Evolutionary conservation across 2,888 invertebrate genomes (phyloP), one percentile per base, ranked within the genome.

Genomic region (Spilarctia lutea): DNA sequence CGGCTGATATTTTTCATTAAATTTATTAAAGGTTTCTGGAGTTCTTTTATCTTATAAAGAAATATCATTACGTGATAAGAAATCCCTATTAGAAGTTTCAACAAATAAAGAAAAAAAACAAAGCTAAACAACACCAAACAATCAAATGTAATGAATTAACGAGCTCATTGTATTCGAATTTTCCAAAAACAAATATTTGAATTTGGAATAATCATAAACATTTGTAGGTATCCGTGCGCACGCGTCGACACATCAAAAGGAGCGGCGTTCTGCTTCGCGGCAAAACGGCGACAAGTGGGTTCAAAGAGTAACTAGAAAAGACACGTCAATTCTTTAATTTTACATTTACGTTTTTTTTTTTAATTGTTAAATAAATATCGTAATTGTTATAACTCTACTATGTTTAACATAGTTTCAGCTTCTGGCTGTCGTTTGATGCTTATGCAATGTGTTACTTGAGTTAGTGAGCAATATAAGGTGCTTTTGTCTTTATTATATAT

Each of bases 201-300:
- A 91, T 89, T 92, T 90, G 81, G 86, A 90, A 92, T 90, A 86
- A 83, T 87, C 82, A 83, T 87, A 85, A 88, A 89, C 83, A 86
- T 87, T 86, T 83, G 87, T 90, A 87, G 84, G 87, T 87, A 88
- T 87, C 85, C 89, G 88, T 92, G 93, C 91, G 93, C 94, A 94
- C 94, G 94, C 93, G 93, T 89, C 90, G 86, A 35, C 68, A 89
- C 88, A 85, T 91, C 91, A 90, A 91, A 90, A 82, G 86, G 73
- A 81, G 87, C 91, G 90, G 86, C 89, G 80, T 85, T 86, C 86
- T 85, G 88, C 87, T 84, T 86, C 86, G 83, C 86, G 87, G 85
- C 86, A 84, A 86, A 83, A 84, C 79, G 85, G 87, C 87, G 87
- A 84, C 89, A 84, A 83, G 76, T 75, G 79, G 11, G 27, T 42